Evolutionary conservation across 2,797 vertebrate genomes (phyloP), one percentile per base, ranked within the genome.

Genomic region (Hypotaenidia okinawae): DNA sequence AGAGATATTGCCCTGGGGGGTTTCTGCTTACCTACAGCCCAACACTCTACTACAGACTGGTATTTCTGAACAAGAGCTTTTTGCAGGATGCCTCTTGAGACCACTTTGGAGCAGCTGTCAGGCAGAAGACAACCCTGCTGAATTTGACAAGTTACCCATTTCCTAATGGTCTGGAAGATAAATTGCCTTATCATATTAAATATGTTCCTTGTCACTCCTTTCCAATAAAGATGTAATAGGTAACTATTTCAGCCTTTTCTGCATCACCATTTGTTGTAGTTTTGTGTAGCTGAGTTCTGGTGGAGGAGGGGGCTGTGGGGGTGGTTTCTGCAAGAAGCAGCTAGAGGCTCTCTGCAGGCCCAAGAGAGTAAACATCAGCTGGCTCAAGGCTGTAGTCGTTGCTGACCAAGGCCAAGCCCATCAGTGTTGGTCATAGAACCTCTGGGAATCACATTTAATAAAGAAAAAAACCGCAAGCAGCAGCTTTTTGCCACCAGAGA

Each of bases 41-140:
- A 67, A 1, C 37, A 0, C 0, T 30, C 2, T 21, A 6, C 54
- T 24, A 23, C 2, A 2, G 30, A 15, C 47, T 0, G 3, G 3
- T 62, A 27, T 18, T 93, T 58, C 55, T 87, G 81, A 89, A 84
- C 45, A 62, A 90, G 30, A 72, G 23, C 13, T 61, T 16, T 85
- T 59, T 75, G 51, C 33, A 75, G 32, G 16, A 64, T 45, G 28
- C 41, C 25, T 58, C 35, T 61, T 21, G 54, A 75, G 69, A 59
- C 14, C 17, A 11, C 22, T 45, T 58, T 37, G 45, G 37, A 66
- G 84, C 23, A 58, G 30, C 14, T 68, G 11, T 90, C 49, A 30
- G 54, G 45, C 32, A 78, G 32, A 77, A 88, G 58, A 90, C 2
- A 7, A 35, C 0, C 0, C 18, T 74, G 64, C 27, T 74, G 45